phyloP scores from a whole-genome alignment of 2,888 invertebrate species.

The Lydus trimaculatus region DNA sequence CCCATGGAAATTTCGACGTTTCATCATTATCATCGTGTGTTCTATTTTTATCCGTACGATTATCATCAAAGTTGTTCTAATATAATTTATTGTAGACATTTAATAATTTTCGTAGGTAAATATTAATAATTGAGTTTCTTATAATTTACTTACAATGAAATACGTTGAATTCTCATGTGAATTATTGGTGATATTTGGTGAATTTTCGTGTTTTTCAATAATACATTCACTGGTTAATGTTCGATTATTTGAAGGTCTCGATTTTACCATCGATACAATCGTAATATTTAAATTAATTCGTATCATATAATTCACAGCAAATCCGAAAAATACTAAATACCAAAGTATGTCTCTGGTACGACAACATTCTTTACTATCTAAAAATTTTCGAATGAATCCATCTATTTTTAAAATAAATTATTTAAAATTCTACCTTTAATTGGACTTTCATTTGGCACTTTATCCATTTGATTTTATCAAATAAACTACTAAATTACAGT shows the following conservation, averaged over 20 bases:
- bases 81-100: neutral
- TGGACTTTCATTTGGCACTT: neutral
- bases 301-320: slow-evolving; percentile 74
- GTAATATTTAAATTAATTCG: slow-evolving; percentile 73
- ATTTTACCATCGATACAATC: slow-evolving; percentile 70
- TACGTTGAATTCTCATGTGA: neutral
- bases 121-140: neutral
- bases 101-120: neutral
- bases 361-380: slow-evolving; percentile 44
- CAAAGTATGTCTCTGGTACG: slow-evolving; percentile 63
- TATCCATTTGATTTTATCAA: neutral
- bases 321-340: slow-evolving; percentile 70
- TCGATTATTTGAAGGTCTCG: slow-evolving; percentile 43
- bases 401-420: neutral
- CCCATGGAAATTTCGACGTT: slow-evolving; percentile 25
- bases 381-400: neutral
- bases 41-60: neutral
- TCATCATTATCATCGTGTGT: slow-evolving; percentile 3
- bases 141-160: slow-evolving; percentile 1
- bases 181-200: neutral
- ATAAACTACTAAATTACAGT: neutral
- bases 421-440: slow-evolving; percentile 1
- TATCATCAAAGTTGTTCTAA: neutral
- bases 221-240: slow-evolving; percentile 40
- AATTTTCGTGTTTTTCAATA: neutral